Conservation (phyloP, 2,113 vertebrate genomes). For the Sinocyclocheilus anophthalmus region DNA sequence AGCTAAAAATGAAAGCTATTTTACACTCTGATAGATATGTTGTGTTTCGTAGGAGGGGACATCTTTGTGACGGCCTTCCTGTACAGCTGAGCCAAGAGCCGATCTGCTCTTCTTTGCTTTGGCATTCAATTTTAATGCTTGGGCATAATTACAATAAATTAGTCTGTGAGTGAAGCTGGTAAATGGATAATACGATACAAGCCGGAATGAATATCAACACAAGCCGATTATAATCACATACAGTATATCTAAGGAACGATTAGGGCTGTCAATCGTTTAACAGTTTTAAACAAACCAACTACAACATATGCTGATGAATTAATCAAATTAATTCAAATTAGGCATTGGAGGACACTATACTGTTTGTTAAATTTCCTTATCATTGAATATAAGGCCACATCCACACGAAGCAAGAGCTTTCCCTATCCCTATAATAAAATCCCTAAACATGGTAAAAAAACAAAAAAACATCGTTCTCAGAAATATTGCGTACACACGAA, state of each 20-base stretch:
- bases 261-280: conserved; percentile 19
- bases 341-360: neutral
- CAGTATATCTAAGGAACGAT: conserved; percentile 3
- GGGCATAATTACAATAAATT: conserved; percentile 40
- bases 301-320: neutral
- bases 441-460: too few relatives aligned
- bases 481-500: too few relatives aligned
- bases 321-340: neutral
- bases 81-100: conserved; percentile 28
- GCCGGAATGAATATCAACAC: conserved; percentile 42
- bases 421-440: too few relatives aligned
- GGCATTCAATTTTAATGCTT: conserved; percentile 49
- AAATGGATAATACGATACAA: conserved; percentile 20
- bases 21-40: conserved; percentile 40
- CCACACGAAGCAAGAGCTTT: too few relatives aligned
- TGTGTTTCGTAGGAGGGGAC: conserved; percentile 5
- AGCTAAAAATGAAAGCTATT: conserved; percentile 29
- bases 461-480: too few relatives aligned
- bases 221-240: conserved; percentile 47
- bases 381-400: neutral
- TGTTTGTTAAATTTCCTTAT: neutral
- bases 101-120: conserved; percentile 51
- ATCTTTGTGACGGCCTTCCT: conserved; percentile 14
- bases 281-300: neutral
- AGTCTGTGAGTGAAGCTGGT: conserved; percentile 16